Evolutionary conservation across 2,888 invertebrate genomes (phyloP), one percentile per base, ranked within the genome.

Genomic region (Zaprionus obscuricornis): DNA sequence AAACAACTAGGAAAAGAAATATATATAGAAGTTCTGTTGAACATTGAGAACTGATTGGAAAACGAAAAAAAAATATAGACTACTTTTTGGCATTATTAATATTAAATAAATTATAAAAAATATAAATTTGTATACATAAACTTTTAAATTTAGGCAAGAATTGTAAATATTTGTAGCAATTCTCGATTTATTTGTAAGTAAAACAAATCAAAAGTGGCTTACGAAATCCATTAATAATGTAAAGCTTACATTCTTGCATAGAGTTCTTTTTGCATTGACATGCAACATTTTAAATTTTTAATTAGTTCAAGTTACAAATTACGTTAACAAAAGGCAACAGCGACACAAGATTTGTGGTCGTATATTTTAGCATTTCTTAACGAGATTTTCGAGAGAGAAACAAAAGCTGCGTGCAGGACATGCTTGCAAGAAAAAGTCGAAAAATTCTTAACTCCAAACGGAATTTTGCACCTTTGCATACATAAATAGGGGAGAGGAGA

Each of bases 221-320:
- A n/a, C n/a, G 22, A 22, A 22, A 22, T 4, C 22, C 7, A 22
- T 7, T 6, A 22, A 7, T 6, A 22, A 22, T 22, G 4, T 6
- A 29, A 29, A 29, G 29, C 3, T 29, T 8, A n/a, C 3, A n/a
- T 6, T 8, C 3, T n/a, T 11, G 3, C 7, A 4, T 4, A 29
- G 10, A 29, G 10, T 8, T 8, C 29, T 29, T 8, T 3, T 3
- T 26, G 13, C 24, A 26, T 24, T 39, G 27, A 40, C 34, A 6
- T 36, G 37, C 29, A 57, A 54, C 37, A 51, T 66, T 63, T 72
- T 79, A 77, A 84, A 86, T 88, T 87, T 87, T 85, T 88, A 89
- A 89, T 89, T 89, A 88, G 88, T 87, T 88, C 68, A 74, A 76
- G 78, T 77, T 71, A 64, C 69, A 74, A 74, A 72, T 60, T 63